These are phyloP conservation scores for Sakesphorus luctuosus DNA, from an alignment of 2,113 vertebrate species.

Conservation along the genomic window DNA sequence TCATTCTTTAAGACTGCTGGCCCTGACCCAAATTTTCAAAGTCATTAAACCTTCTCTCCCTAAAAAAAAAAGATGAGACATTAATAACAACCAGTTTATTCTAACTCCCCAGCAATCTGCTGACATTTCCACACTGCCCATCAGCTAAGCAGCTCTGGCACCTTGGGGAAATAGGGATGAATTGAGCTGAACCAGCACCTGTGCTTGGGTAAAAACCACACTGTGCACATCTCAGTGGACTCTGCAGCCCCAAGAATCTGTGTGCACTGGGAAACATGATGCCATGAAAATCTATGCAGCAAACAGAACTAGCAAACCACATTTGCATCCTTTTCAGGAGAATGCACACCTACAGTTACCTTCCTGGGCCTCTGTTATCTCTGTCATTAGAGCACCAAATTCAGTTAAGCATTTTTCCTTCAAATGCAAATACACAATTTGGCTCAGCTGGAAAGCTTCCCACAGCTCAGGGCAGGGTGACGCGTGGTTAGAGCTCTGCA, in stretches of 20 bases:
- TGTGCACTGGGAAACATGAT: background rate
- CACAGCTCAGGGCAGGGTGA: background rate
- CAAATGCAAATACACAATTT: background rate
- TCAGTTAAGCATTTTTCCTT: background rate
- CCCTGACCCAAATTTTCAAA: background rate
- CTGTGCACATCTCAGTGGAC: background rate
- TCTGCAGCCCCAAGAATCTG: background rate
- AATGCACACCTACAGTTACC: background rate
- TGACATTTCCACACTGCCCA: background rate
- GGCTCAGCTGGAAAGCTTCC: background rate
- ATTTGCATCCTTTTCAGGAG: background rate
- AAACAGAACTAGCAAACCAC: background rate
- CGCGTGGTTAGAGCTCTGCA: background rate
- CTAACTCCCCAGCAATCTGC: background rate
- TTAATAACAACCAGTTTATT: background rate
- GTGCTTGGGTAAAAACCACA: background rate
- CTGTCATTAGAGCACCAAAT: background rate
- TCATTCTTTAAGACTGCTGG: background rate
- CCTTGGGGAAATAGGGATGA: background rate
- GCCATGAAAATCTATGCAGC: background rate
- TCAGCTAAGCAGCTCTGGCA: background rate
- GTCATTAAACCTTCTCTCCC: background rate
- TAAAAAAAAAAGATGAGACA: rapidly evolving
- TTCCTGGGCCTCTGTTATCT: background rate
- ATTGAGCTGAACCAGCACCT: background rate